These are phyloP conservation scores for Polydrusus pterygomalis DNA, from an alignment of 2,888 invertebrate species.

Conservation along the genomic window DNA sequence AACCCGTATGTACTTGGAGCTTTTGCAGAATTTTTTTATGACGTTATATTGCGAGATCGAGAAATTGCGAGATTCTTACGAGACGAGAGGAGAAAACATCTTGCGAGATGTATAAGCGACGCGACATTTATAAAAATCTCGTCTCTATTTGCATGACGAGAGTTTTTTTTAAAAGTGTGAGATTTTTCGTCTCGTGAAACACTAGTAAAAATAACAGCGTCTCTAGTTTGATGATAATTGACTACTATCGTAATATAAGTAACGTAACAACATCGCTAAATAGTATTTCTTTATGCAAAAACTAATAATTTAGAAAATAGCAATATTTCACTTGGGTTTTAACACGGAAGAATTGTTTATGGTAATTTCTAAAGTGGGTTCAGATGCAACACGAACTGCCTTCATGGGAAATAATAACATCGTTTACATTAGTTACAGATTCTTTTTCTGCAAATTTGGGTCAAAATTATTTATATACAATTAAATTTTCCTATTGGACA, in stretches of 20 bases:
- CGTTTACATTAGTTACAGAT: slow-evolving; percentile 1
- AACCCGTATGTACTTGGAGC: no score
- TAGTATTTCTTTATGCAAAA: slow-evolving; percentile 11
- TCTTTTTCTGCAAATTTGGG: slow-evolving; percentile 11
- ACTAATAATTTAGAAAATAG: slow-evolving; percentile 37
- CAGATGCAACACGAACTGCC: slow-evolving; percentile 21
- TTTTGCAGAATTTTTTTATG: no score
- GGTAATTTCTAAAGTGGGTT: slow-evolving; percentile 34
- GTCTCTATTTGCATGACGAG: no score
- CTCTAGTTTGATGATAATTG: no score
- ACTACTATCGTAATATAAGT: not conserved
- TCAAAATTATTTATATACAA: slow-evolving; percentile 27
- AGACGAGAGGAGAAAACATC: no score
- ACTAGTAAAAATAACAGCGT: no score
- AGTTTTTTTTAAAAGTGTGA: no score
- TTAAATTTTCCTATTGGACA: slow-evolving; percentile 3
- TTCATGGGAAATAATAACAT: slow-evolving; percentile 27
- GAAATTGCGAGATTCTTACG: no score
- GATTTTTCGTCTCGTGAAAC: no score
- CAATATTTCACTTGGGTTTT: slow-evolving; percentile 35
- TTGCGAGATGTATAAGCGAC: no score
- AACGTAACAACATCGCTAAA: not conserved
- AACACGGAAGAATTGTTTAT: slow-evolving; percentile 34
- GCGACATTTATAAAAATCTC: no score
- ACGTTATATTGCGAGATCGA: no score